Conservation (phyloP, 2,797 vertebrate species). For the Acanthiza pusilla region DNA sequence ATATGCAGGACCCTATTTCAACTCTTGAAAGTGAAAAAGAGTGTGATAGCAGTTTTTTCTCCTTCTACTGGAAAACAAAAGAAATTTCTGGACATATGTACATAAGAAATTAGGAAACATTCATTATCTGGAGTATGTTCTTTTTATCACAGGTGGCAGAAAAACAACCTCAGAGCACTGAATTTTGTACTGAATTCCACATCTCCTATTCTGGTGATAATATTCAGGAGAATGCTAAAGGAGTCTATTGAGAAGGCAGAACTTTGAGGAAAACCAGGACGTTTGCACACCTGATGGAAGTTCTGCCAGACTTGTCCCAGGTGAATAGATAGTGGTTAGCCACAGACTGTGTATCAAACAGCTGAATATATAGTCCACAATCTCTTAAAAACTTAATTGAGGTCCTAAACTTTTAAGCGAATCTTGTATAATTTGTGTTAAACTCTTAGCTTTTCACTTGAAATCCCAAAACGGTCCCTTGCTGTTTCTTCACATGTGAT, state of each 20-base stretch:
- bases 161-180: background rate
- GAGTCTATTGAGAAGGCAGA: background rate
- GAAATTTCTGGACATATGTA: background rate
- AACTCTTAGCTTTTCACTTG: background rate
- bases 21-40: background rate
- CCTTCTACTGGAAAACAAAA: background rate
- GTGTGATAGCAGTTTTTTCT: background rate
- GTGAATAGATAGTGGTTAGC: background rate
- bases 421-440: background rate
- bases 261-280: background rate
- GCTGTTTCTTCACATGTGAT: background rate
- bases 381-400: background rate
- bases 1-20: background rate
- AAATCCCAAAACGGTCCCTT: background rate
- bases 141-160: background rate
- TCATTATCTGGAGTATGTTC: background rate
- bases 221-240: background rate
- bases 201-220: background rate
- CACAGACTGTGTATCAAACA: background rate
- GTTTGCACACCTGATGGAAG: background rate
- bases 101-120: background rate
- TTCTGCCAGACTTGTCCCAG: background rate
- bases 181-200: background rate
- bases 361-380: background rate
- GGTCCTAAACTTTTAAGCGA: background rate